Base-by-base conservation (phyloP, 2,113 vertebrate species). In the Dromas ardeola region DNA sequence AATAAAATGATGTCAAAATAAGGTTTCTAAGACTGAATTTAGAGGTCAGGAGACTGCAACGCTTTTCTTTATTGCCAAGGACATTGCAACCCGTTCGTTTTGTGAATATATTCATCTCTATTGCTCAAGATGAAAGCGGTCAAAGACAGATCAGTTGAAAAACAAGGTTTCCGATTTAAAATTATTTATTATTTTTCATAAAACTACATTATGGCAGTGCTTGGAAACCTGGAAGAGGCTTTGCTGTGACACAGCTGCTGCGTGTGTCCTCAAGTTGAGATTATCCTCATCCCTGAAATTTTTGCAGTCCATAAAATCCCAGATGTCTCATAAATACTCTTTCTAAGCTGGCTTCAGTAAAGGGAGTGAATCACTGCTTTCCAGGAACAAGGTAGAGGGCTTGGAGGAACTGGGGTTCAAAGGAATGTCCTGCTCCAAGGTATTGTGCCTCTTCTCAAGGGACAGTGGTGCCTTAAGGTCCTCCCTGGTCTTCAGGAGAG, bases 191-290 rank as follows among this genome's bases (percentile, higher is more conserved):
- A 5, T 66, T 92, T 91, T 82, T 77, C 62, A 6, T 62, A 10
- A 11, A 62, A 55, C 34, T 27, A 3, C n/a, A 45, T 52, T 38
- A n/a, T 25, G 80, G 56, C 45, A 38, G 52, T 50, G 23, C 47
- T 56, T 23, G 63, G 63, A 79, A 83, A 27, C n/a, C 8, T 84
- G 65, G 78, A 81, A 55, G 42, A 71, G 42, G 45, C n/a, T 63
- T 88, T 84, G 72, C 86, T 73, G 82, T 8, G 22, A 27, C 45
- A 86, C 45, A 86, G 76, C 53, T 95, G 86, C 80, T 73, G 4
- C 4, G 0, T 21, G 23, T 27, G n/a, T 67, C 81, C 69, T 86
- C 50, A 58, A 43, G 1, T 0, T 71, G 62, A 77, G 56, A 69
- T 80, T 55, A 43, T 81, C 56, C 29, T 90, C 62, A 67, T 67